A percentile compares a stretch with the other conserved stretches of the same genome.
Conservation (phyloP, 1,140 invertebrate genomes). For the Bombus pyrosoma region DNA sequence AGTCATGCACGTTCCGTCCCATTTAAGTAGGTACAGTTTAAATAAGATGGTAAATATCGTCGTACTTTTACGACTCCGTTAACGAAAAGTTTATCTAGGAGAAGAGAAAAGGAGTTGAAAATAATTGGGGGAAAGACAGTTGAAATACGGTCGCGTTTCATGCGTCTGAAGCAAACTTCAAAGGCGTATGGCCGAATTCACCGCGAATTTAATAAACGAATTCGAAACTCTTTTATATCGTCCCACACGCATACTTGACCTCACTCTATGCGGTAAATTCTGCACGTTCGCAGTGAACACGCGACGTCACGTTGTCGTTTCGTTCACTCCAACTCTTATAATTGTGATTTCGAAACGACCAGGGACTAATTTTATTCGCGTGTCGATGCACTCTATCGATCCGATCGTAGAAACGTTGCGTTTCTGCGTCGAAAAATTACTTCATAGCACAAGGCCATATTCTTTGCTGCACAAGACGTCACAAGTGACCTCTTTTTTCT, state of each 20-base stretch:
- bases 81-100: not conserved
- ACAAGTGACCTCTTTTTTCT: not conserved
- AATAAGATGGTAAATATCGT: no score
- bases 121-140: not conserved
- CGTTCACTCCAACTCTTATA: not conserved
- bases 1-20: no score
- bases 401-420: not conserved
- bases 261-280: not conserved
- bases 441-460: not conserved
- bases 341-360: not conserved
- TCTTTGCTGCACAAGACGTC: not conserved
- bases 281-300: not conserved
- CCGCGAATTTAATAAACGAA: slow-evolving; percentile 29
- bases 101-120: not conserved
- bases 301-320: slow-evolving; percentile 1
- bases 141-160: not conserved
- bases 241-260: not conserved
- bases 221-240: slow-evolving; percentile 21
- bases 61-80: not conserved
- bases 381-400: not conserved
- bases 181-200: not conserved
- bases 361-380: not conserved
- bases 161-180: not conserved
- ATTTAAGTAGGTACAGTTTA: no score
- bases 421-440: not conserved